These are phyloP conservation scores for Chromoteleia sp. DNA, from an alignment of 2,888 invertebrate species.

Conservation along the genomic window DNA sequence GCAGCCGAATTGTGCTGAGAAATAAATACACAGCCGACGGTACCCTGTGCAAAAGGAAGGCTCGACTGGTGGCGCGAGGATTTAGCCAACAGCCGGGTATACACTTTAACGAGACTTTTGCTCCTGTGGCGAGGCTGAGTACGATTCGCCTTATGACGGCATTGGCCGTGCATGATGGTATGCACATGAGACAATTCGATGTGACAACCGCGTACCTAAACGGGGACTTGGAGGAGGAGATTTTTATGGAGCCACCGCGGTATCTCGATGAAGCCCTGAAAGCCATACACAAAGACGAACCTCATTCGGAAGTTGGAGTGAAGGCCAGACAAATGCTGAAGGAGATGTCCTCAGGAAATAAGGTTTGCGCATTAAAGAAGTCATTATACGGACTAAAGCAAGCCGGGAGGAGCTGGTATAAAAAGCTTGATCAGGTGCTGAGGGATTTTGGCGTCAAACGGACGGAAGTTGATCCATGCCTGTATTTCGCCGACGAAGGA, in stretches of 20 bases:
- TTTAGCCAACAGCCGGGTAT: slow-evolving; percentile 1
- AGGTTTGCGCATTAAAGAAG: slow-evolving; percentile 52
- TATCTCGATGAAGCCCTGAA: neutral
- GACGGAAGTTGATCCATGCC: slow-evolving; percentile 58
- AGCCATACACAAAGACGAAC: neutral
- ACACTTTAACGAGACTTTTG: neutral
- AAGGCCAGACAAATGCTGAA: neutral
- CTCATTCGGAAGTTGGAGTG: neutral
- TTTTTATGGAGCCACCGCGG: slow-evolving; percentile 24
- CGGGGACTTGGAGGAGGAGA: slow-evolving; percentile 38
- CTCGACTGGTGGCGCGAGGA: neutral
- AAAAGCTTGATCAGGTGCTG: slow-evolving; percentile 23
- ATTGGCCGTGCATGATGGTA: neutral
- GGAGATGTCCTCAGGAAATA: slow-evolving; percentile 9
- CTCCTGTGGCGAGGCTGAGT: neutral
- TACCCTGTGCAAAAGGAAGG: neutral
- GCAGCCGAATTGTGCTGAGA: neutral
- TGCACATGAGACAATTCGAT: neutral
- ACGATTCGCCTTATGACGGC: neutral
- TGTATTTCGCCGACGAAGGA: slow-evolving; percentile 60
- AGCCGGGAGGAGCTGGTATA: slow-evolving; percentile 52
- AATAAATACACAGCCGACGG: neutral
- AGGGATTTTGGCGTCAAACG: slow-evolving; percentile 25
- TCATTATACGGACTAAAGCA: slow-evolving; percentile 54
- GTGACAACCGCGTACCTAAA: slow-evolving; percentile 32